Conservation (phyloP, 1,140 invertebrate species). For the Dendroctonus valens region DNA sequence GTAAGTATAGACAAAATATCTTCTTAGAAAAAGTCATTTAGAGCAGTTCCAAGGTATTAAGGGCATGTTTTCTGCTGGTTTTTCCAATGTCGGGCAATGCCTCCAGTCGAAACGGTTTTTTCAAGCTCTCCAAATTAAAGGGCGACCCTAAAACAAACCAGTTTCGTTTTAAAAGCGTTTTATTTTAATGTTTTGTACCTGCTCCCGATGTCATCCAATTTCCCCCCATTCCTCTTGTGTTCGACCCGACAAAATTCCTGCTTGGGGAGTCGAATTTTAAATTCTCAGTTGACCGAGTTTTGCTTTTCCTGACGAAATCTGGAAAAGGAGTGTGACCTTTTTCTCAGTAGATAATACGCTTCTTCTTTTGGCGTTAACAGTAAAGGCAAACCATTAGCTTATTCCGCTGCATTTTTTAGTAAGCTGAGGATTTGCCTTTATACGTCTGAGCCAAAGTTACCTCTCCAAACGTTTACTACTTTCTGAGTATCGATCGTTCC, state of each 20-base stretch:
- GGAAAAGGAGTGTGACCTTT: conserved; percentile 39
- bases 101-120: conserved; percentile 44
- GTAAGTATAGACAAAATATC: no score
- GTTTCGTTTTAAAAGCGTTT: not conserved
- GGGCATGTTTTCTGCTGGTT: conserved; percentile 21
- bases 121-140: conserved; percentile 31
- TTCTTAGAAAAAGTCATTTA: no score
- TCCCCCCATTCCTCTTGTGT: conserved; percentile 8
- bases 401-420: conserved; percentile 3
- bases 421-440: conserved; percentile 18
- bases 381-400: conserved; percentile 7
- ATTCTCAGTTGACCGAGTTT: conserved; percentile 37
- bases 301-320: conserved; percentile 45
- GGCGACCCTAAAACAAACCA: conserved; percentile 23
- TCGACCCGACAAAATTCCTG: conserved; percentile 1
- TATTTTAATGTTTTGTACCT: conserved; percentile 14
- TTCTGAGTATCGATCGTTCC: conserved; percentile 51
- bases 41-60: conserved; percentile 36
- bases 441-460: conserved; percentile 37
- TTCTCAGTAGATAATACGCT: conserved; percentile 5
- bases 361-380: not conserved
- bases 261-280: conserved; percentile 22
- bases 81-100: conserved; percentile 46
- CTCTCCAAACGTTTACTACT: conserved; percentile 56
- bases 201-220: conserved; percentile 24